phyloP scores from a whole-genome alignment of 2,888 invertebrate genomes.

The Harpagoxenus sublaevis region DNA sequence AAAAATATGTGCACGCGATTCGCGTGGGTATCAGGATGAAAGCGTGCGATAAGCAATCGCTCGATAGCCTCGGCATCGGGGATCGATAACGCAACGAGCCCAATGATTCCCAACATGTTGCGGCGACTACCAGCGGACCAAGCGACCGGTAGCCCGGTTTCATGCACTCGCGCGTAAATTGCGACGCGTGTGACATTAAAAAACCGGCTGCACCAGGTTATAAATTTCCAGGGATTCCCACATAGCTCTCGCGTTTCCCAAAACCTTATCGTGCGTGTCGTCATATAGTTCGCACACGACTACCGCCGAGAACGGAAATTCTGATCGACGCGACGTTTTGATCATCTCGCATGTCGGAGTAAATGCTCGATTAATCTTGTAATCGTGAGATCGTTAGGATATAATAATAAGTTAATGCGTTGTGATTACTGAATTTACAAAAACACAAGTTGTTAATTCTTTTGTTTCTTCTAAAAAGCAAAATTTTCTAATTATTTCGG shows the following conservation, averaged over 20 bases:
- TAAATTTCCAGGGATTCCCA: slow-evolving; percentile 40
- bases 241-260: background rate
- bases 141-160: slow-evolving; percentile 28
- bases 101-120: slow-evolving; percentile 43
- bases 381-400: background rate
- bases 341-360: background rate
- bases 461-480: background rate
- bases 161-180: slow-evolving; percentile 53
- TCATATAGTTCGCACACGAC: background rate
- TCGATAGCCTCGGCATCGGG: slow-evolving; percentile 2
- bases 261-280: slow-evolving; percentile 22
- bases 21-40: slow-evolving; percentile 35
- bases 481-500: background rate
- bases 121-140: slow-evolving; percentile 25
- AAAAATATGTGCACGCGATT: slow-evolving; percentile 50
- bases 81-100: slow-evolving; percentile 52
- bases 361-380: slow-evolving; percentile 1
- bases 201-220: slow-evolving; percentile 35
- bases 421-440: background rate
- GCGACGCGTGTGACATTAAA: slow-evolving; percentile 47
- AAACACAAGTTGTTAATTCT: background rate
- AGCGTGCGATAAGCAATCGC: slow-evolving; percentile 57
- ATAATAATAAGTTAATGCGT: background rate
- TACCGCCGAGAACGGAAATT: slow-evolving; percentile 6
- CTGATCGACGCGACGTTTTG: background rate